These are phyloP conservation scores for Nothoprocta perdicaria DNA, from an alignment of 2,113 vertebrate species.

Conservation along the genomic window DNA sequence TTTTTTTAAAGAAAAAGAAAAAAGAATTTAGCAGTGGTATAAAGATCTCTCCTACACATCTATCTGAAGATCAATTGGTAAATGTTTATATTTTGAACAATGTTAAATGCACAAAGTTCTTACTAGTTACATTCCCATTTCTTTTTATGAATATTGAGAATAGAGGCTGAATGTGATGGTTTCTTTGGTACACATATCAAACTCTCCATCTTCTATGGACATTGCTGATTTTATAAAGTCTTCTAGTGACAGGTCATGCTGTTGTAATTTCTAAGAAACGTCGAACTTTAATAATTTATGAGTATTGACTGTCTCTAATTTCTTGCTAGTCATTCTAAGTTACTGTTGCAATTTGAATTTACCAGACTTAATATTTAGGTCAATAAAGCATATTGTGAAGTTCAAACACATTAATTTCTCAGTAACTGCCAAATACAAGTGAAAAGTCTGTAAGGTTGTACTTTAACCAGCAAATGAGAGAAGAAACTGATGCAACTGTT, in stretches of 20 bases:
- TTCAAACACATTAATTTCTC: not conserved
- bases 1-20: not conserved
- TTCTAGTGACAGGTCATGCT: not conserved
- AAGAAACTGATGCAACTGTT: not conserved
- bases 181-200: not conserved
- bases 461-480: not conserved
- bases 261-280: not conserved
- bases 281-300: not conserved
- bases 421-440: not conserved
- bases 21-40: not conserved
- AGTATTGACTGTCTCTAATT: not conserved
- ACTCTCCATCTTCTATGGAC: not conserved
- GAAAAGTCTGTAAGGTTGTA: not conserved
- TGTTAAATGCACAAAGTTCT: not conserved
- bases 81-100: not conserved
- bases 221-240: not conserved
- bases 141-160: rapidly evolving
- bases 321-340: not conserved
- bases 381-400: not conserved
- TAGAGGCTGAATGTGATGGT: not conserved
- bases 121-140: not conserved
- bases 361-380: not conserved
- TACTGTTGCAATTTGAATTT: not conserved
- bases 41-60: not conserved
- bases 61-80: not conserved